Evolutionary conservation across 2,888 invertebrate species (phyloP), one percentile per base, ranked within the genome.

Genomic region (Podabrus alpinus): DNA sequence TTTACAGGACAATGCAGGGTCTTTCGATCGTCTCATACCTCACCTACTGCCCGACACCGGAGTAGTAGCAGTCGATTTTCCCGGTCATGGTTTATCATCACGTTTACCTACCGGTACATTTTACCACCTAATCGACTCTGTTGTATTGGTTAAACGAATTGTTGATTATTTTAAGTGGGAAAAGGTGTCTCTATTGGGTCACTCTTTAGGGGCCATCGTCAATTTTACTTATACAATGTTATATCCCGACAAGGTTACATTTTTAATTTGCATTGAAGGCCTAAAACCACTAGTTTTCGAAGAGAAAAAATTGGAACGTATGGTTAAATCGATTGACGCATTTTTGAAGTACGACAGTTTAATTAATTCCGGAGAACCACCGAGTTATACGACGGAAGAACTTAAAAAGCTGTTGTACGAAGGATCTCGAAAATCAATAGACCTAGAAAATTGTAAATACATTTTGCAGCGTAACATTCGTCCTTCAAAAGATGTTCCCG

Each of bases 11-110:
- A 95, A 94, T 84, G 93, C 93, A 2, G 93, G 92, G n/a, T 90
- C 93, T 0, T 95, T 93, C 88, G 93, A 94, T 84, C 89, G 90
- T 0, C 83, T 95, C n/a, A 90, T 92, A 4, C 93, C 93, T 0
- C 84, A 91, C 73, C 85, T 95, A 29, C 87, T 88, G 2, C 78
- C 85, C 16, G 21, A 77, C 69, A 79, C 88, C 3, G 85, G 89
- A 1, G 88, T 90, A 72, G 83, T 94, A 13, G 91, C 93, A 0
- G 86, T 93, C 15, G 93, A 93, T 84, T 88, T 92, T 24, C 93
- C 93, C 1, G 93, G 94, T 0, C 93, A 94, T 85, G 94, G 94
- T 0, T 81, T 89, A 1, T 94, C 94, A 0, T 92, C 92, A 0
- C 92, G 91, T 88, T 85, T 92, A 69, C 93, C 94, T 1, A 84